Base-by-base conservation (phyloP, 2,888 invertebrate species). In the Argyresthia goedartella region DNA sequence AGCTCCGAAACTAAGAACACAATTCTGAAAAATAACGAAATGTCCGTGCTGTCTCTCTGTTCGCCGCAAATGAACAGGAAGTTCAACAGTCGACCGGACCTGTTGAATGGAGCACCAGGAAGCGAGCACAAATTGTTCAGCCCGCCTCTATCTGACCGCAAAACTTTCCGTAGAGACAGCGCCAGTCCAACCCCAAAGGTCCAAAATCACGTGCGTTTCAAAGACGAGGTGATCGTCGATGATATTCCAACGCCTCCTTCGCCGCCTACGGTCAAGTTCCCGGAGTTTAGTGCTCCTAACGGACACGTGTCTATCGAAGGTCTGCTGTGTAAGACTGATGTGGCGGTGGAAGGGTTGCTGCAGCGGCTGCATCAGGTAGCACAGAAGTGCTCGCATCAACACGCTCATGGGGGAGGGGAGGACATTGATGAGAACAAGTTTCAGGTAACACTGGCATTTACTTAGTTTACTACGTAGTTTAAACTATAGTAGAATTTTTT, bases 401-500 rank as follows among this genome's bases (percentile, higher is more conserved):
- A 93, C 67, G 88, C 91, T 0, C 92, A 92, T 48, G 93, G 93
- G 0, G 93, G 93, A 1, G 93, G 93, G 0, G 88, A 90, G 53
- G 89, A 91, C 60, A 93, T 93, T 62, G 91, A 92, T 62, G 93
- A 94, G 69, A 89, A 91, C 44, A 92, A 93, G 70, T 94, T 93
- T 69, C 92, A 93, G 82, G 90, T 90, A 64, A 84, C n/a, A n/a
- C 8, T 11, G 25, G n/a, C 11, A 33, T 8, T 46, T 46, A n/a
- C 11, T 10, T 33, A 33, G 46, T 14, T 14, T 39, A 3, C 3
- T 7, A 4, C 8, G 25, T 25, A 25, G n/a, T n/a, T n/a, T n/a
- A n/a, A n/a, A n/a, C n/a, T n/a, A n/a, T n/a, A n/a, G n/a, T n/a
- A n/a, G n/a, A n/a, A n/a, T n/a, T n/a, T n/a, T n/a, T n/a, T n/a